phyloP scores from a whole-genome alignment of 35 echinoderm and acorn worm species.

The Heliocidaris tuberculata region DNA sequence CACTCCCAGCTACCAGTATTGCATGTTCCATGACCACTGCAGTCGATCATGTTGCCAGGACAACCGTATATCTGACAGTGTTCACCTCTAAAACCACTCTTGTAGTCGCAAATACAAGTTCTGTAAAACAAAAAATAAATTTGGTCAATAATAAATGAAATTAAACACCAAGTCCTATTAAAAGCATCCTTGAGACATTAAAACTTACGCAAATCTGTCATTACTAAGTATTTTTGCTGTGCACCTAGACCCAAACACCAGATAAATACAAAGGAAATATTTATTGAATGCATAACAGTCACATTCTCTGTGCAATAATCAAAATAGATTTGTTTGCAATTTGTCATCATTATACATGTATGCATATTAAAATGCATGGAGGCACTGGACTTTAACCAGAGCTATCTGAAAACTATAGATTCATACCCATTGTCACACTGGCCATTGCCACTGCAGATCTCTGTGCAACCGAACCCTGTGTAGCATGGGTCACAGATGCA shows the following conservation, averaged over 20 bases:
- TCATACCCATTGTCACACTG: slow-evolving; percentile 53
- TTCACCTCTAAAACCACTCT: slow-evolving; percentile 70
- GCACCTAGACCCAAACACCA: too few species aligned
- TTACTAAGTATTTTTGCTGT: too few species aligned
- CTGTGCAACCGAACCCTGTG: slow-evolving; percentile 66
- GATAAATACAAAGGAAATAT: too few species aligned
- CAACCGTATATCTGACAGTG: slow-evolving; percentile 80
- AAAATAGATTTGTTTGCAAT: too few species aligned
- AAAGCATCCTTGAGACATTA: background rate
- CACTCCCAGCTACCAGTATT: slow-evolving; percentile 81
- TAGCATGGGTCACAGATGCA: slow-evolving; percentile 86
- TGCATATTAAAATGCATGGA: too few species aligned
- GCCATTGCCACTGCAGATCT: slow-evolving; percentile 73
- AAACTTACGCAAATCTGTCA: too few species aligned
- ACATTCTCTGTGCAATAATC: too few species aligned
- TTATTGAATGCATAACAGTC: too few species aligned
- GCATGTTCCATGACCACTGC: slow-evolving; percentile 74
- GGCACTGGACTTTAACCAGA: too few species aligned
- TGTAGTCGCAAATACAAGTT: slow-evolving; percentile 65
- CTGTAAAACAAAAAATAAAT: slow-evolving; percentile 12
- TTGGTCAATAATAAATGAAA: background rate
- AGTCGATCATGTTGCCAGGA: slow-evolving; percentile 70
- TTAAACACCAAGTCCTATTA: background rate
- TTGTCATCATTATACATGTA: too few species aligned
- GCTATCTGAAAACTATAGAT: too few species aligned